A percentile compares a stretch with the other conserved stretches of the same genome.
Conservation (phyloP, 1,140 invertebrate genomes). For the Bombus waltoni region DNA sequence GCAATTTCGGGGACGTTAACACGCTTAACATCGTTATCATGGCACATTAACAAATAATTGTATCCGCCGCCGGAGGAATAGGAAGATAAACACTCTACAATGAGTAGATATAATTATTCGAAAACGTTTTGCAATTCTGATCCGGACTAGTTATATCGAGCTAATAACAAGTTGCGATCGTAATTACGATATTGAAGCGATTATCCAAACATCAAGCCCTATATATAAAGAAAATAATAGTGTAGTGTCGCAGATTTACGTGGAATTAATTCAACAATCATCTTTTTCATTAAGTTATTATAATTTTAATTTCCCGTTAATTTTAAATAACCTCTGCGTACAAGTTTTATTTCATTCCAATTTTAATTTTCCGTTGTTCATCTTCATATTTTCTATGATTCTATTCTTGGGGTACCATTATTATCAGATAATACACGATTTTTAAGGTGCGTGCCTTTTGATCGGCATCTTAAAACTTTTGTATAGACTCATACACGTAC, state of each 20-base stretch:
- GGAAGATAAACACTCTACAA: constrained; percentile 12
- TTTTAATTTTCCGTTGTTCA: not conserved
- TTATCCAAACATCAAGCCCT: constrained; percentile 19
- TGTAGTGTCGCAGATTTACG: constrained; percentile 8
- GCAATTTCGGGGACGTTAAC: not conserved
- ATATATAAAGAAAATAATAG: constrained; percentile 36
- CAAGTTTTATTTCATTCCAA: not conserved
- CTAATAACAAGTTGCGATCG: constrained; percentile 59
- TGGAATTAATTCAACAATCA: too few relatives aligned
- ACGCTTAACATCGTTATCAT: not conserved
- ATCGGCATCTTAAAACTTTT: not conserved
- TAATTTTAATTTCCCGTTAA: not conserved
- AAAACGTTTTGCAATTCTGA: constrained; percentile 53
- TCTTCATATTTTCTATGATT: not conserved
- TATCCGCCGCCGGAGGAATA: not conserved
- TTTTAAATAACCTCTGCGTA: too few relatives aligned
- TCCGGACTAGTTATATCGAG: constrained; percentile 40
- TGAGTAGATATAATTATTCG: constrained; percentile 56
- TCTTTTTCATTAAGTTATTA: not conserved
- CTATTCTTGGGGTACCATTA: too few relatives aligned
- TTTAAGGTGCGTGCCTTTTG: not conserved
- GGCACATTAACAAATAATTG: constrained; percentile 7
- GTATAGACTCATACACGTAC: not conserved
- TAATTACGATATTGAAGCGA: constrained; percentile 52
- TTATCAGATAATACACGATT: not conserved